phyloP scores from a whole-genome alignment of 2,113 vertebrate genomes.

The Otolemur garnettii region DNA sequence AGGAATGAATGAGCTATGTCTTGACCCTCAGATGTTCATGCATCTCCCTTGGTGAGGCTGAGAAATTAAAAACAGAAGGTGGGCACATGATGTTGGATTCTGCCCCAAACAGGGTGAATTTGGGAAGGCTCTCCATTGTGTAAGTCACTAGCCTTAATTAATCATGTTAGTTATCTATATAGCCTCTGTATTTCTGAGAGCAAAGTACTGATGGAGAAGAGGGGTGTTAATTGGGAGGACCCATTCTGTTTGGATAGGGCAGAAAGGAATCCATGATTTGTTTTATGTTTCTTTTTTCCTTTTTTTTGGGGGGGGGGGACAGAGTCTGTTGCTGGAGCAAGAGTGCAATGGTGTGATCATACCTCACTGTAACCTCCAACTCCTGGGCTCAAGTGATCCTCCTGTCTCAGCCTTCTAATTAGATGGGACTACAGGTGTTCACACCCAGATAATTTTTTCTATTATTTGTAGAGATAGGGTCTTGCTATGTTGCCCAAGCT shows the following conservation, averaged over 20 bases:
- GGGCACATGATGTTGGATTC: not conserved
- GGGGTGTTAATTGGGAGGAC: not conserved
- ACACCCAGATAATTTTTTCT: too few relatives aligned
- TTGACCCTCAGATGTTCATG: conserved; percentile 26
- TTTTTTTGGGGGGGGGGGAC: too few relatives aligned
- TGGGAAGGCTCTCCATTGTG: not conserved
- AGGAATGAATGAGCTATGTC: conserved; percentile 23
- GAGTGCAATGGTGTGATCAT: too few relatives aligned
- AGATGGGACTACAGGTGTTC: too few relatives aligned
- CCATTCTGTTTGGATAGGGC: not conserved
- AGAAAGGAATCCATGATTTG: conserved; percentile 10
- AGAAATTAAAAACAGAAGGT: conserved; percentile 63
- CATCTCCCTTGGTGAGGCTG: not conserved
- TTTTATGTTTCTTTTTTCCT: too few relatives aligned
- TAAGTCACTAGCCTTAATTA: not conserved
- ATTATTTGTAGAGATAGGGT: too few relatives aligned
- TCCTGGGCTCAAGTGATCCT: too few relatives aligned
- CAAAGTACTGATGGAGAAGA: not conserved
- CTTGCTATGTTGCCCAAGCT: too few relatives aligned
- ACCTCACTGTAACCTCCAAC: too few relatives aligned
- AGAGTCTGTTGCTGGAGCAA: too few relatives aligned
- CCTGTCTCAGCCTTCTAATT: too few relatives aligned
- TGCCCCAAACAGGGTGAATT: not conserved
- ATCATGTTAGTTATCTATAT: not conserved
- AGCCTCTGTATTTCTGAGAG: not conserved